Base-by-base conservation (phyloP, 2,888 invertebrate species). In the Azorinus chamasolen region DNA sequence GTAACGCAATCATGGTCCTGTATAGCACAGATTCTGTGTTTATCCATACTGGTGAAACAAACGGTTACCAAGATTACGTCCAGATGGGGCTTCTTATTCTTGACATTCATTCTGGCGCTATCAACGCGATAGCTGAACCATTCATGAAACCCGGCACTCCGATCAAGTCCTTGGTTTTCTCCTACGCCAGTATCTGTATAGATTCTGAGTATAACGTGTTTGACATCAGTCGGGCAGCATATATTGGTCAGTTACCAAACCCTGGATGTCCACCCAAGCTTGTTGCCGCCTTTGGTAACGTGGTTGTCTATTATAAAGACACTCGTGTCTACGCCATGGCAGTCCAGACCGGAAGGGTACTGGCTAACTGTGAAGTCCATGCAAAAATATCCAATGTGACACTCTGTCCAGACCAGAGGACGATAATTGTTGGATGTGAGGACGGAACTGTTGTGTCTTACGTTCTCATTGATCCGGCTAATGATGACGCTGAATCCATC, bases 371-470 rank as follows among this genome's bases (percentile, higher is more conserved):
- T 48, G 85, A 91, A 43, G 88, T 90, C 8, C 92, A 92, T 66
- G 85, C 88, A 3, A 68, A 82, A n/a, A 80, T 93, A 32, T 86
- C 88, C 25, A 81, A 71, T 46, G 43, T 90, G 8, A 77, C 75
- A 37, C 79, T 91, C 12, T 89, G 91, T 65, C 73, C 84, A 16
- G 91, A 93, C 71, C 86, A 91, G 10, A 80, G 89, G 41, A 92
- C 92, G 0, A 54, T 93, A 5, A 66, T 93, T 16, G 84, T 91
- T 4, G 93, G 92, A 16, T 92, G 92, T 63, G 63, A 69, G 5
- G 91, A 92, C 68, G 93, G 93, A 0, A 84, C 90, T 0, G 66
- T 93, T 10, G 77, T 90, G 2, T 88, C 89, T 14, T 91, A 91
- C 73, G 88, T 91, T 8, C 65, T 93, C 20, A 81, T 92, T 20